These are phyloP conservation scores for Platycnemis pennipes DNA, from an alignment of 2,888 invertebrate species.

Conservation along the genomic window DNA sequence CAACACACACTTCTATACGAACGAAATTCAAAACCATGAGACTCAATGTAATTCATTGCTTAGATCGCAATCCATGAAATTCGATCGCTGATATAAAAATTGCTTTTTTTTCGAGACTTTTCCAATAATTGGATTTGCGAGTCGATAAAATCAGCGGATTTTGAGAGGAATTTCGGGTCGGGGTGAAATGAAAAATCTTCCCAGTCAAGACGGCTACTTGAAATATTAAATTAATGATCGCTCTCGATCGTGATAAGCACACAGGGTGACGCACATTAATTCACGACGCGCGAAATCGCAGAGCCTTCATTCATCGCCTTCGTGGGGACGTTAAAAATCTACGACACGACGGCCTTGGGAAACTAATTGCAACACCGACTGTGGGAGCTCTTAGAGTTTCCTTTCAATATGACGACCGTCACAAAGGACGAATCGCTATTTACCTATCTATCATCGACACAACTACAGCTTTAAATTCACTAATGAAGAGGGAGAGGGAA, in stretches of 20 bases:
- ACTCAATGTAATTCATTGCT: background rate
- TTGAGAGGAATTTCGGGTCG: background rate
- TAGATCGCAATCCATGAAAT: background rate
- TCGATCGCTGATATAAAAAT: background rate
- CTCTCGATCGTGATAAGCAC: background rate
- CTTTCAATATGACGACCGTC: too few species aligned
- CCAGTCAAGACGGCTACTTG: background rate
- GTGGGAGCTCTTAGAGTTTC: too few species aligned
- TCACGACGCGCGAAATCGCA: background rate
- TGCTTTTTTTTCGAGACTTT: constrained; percentile 20
- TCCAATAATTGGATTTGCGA: background rate
- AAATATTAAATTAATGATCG: background rate
- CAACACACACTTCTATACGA: background rate
- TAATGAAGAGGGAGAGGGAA: too few species aligned
- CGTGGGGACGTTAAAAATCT: background rate
- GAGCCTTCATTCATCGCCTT: background rate
- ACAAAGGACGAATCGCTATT: too few species aligned
- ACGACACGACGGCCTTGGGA: background rate
- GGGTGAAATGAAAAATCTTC: background rate
- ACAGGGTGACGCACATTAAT: background rate
- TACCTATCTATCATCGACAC: too few species aligned
- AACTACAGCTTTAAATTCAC: too few species aligned
- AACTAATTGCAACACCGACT: too few species aligned
- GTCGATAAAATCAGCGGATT: background rate
- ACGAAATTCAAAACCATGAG: background rate